Conservation (phyloP, 1,140 invertebrate genomes). For the Camponotus pennsylvanicus region DNA sequence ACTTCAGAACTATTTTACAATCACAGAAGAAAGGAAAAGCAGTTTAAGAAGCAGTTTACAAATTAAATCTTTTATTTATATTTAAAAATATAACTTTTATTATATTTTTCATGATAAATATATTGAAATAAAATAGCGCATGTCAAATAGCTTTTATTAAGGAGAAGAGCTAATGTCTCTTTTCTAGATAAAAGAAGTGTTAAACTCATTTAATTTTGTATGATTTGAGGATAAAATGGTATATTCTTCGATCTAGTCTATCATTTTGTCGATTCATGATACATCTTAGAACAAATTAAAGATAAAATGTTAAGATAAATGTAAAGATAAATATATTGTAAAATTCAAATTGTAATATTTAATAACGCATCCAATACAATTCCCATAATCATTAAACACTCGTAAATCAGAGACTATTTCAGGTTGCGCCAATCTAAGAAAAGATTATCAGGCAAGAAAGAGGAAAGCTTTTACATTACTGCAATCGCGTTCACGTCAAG, state of each 20-base stretch:
- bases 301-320: too few species aligned
- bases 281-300: neutral
- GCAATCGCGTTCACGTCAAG: neutral
- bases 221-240: neutral
- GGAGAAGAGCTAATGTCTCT: neutral
- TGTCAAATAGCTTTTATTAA: neutral
- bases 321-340: neutral
- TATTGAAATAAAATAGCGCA: neutral
- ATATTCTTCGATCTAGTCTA: neutral
- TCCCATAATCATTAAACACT: neutral
- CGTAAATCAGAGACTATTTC: slow-evolving; percentile 20
- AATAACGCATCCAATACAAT: slow-evolving; percentile 19
- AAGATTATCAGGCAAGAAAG: neutral
- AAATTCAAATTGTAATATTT: slow-evolving; percentile 35
- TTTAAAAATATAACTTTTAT: neutral
- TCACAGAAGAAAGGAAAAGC: neutral
- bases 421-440: slow-evolving; percentile 2
- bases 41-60: neutral
- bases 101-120: neutral
- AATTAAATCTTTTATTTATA: neutral
- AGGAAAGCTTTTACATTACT: neutral
- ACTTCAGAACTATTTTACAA: neutral
- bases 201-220: neutral
- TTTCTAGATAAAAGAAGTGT: neutral
- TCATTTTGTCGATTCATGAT: slow-evolving; percentile 11